Evolutionary conservation across 2,888 invertebrate genomes (phyloP).

Genomic region (Cyclophora albipunctata): DNA sequence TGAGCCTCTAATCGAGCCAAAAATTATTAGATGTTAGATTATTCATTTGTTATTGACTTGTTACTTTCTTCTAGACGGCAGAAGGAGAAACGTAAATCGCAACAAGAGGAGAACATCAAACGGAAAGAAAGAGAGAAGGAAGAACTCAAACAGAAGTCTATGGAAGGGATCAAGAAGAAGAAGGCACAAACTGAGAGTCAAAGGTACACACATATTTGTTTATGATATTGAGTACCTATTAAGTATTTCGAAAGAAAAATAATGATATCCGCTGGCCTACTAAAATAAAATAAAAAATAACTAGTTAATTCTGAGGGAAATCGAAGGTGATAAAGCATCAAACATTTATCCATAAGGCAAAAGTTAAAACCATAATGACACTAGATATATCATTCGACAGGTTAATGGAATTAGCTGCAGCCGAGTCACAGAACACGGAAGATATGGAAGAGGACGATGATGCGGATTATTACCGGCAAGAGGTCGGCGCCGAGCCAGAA

Average conservation of each 20-base stretch:
- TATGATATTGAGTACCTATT: background rate
- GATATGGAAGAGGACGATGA: conserved; percentile 69
- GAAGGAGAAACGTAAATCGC: conserved; percentile 85
- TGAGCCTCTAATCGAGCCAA: too few relatives aligned
- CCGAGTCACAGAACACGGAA: conserved; percentile 64
- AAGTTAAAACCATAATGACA: too few relatives aligned
- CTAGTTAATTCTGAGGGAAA: too few relatives aligned
- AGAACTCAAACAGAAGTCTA: conserved; percentile 78
- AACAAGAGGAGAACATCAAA: conserved; percentile 83
- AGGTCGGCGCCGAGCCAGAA: conserved; percentile 93
- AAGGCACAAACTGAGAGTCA: conserved; percentile 65
- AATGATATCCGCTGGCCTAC: too few relatives aligned
- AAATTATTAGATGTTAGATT: background rate
- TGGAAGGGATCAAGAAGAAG: conserved; percentile 80
- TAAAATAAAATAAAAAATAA: too few relatives aligned
- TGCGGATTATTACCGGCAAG: conserved; percentile 86
- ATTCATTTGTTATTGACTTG: too few relatives aligned
- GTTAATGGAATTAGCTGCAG: conserved; percentile 68
- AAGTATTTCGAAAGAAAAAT: background rate
- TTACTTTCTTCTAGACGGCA: conserved; percentile 66
- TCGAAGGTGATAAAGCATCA: too few relatives aligned
- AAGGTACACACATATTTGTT: conserved; percentile 33
- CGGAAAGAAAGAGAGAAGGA: conserved; percentile 80
- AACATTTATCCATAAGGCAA: too few relatives aligned
- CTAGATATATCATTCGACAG: conserved; percentile 22